Base-by-base conservation (phyloP, 2,797 vertebrate species). In the Pangasius djambal region DNA sequence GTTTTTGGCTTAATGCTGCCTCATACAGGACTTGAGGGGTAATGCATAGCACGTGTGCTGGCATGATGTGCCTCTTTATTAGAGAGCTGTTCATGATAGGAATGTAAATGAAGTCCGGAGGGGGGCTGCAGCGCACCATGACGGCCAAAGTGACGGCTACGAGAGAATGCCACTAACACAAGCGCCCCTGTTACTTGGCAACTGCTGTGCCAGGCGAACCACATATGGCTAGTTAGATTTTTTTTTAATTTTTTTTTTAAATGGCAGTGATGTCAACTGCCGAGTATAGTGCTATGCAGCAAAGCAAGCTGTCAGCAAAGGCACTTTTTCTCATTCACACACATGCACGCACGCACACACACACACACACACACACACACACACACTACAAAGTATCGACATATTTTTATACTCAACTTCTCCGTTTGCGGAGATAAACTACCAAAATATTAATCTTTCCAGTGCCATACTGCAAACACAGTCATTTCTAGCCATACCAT, bases 171-270 rank as follows among this genome's bases (percentile, higher is more conserved):
- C 48, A 88, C 83, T 83, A 89, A 91, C 90, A 79, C 88, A 90
- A 89, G 89, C 86, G 70, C 82, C 86, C 89, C 91, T 79, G 90
- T 92, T 91, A 87, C 90, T 85, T 89, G 89, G 92, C 90, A 91
- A 92, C 91, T 37, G 15, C 50, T 61, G 88, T 86, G 70, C 88
- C 74, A 86, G 79, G 69, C 59, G 48, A 87, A 69, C 82, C 67
- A 81, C 89, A 91, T 83, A 89, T 31, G 89, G 83, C 34, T 63
- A 83, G 57, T 83, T 83, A n/a, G 57, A 22, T 37, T 18, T 52
- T 81, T 82, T 67, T 87, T 72, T 16, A n/a, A n/a, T 31, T 77
- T 81, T 82, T 72, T 59, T 74, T 87, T 83, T 89, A 65, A 44
- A 83, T 61, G 85, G 86, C 87, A 89, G 65, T 67, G 8, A 75